phyloP scores from a whole-genome alignment of 2,888 invertebrate genomes.

The Asteroscopus sphinx region DNA sequence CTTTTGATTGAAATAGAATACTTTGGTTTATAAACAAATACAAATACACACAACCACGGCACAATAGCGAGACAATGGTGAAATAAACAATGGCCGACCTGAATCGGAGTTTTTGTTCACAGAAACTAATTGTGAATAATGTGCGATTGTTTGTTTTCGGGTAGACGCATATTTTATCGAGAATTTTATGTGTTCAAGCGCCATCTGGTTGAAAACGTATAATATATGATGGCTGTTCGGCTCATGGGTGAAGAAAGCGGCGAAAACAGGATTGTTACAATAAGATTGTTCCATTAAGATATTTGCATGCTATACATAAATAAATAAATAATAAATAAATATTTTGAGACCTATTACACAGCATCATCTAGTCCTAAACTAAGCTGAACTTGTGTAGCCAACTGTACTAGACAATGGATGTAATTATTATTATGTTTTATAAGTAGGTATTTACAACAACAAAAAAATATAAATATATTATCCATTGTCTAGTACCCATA shows the following conservation, averaged over 20 bases:
- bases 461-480: too few species aligned
- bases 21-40: slow-evolving; percentile 42
- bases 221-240: not conserved
- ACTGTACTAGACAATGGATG: too few species aligned
- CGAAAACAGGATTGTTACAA: not conserved
- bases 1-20: slow-evolving; percentile 30
- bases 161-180: slow-evolving; percentile 23
- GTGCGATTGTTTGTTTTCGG: slow-evolving; percentile 28
- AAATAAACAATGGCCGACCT: slow-evolving; percentile 74
- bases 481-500: too few species aligned
- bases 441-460: too few species aligned
- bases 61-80: slow-evolving; percentile 62
- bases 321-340: too few species aligned
- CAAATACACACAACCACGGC: slow-evolving; percentile 30
- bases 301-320: too few species aligned
- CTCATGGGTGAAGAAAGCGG: not conserved
- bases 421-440: too few species aligned
- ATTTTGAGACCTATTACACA: too few species aligned
- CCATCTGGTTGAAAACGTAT: slow-evolving; percentile 22
- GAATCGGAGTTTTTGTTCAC: slow-evolving; percentile 70
- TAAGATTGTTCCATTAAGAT: too few species aligned
- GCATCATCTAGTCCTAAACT: too few species aligned
- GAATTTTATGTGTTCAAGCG: slow-evolving; percentile 15
- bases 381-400: too few species aligned
- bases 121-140: slow-evolving; percentile 63